Conservation (phyloP, 64 coral and sea anemone species). For the Montipora cactus region DNA sequence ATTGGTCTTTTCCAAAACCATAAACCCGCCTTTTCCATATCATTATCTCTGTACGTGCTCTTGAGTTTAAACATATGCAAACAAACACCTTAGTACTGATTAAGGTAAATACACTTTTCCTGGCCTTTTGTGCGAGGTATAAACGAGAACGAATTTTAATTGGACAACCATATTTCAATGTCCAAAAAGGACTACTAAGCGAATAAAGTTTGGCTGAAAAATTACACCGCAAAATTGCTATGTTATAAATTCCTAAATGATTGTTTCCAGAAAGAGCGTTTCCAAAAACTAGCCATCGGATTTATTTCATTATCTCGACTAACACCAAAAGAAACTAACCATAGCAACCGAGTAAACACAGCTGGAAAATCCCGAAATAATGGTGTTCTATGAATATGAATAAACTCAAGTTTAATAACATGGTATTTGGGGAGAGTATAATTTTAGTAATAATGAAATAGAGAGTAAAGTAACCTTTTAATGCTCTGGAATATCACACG, state of each 20-base stretch:
- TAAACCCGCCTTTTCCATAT: neutral
- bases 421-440: neutral
- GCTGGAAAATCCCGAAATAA: neutral
- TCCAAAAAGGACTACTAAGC: neutral
- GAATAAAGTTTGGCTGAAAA: constrained; percentile 8
- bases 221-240: neutral
- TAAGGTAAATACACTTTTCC: neutral
- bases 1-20: neutral
- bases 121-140: neutral
- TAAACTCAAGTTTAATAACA: constrained; percentile 14
- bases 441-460: neutral
- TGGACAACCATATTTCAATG: neutral
- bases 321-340: neutral
- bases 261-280: constrained; percentile 2
- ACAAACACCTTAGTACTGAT: neutral
- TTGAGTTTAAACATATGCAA: constrained; percentile 1
- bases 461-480: neutral
- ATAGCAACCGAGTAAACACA: neutral
- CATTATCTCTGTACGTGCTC: neutral
- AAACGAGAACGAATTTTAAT: neutral
- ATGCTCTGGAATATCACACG: neutral
- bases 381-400: neutral
- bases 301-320: neutral
- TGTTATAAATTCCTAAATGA: neutral
- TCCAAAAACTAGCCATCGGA: neutral